A percentile compares a stretch with the other conserved stretches of the same genome.
These are phyloP conservation scores for Hyaena hyaena DNA, from an alignment of 2,113 vertebrate genomes.

Conservation along the genomic window DNA sequence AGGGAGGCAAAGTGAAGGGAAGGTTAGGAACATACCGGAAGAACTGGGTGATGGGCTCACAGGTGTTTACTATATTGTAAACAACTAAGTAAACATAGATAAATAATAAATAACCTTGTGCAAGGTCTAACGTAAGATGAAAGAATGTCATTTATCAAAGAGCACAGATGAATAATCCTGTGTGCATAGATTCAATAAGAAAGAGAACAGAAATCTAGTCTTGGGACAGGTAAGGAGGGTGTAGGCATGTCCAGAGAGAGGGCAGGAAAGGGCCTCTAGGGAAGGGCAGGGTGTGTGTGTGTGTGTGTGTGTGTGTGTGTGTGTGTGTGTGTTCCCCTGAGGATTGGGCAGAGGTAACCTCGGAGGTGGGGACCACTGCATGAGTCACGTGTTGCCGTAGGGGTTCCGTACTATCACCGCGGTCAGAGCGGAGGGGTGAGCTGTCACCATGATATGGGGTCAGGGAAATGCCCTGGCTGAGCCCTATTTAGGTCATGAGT, in stretches of 20 bases:
- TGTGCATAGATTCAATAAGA: not conserved
- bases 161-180: not conserved
- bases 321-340: not conserved
- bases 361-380: not conserved
- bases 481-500: not conserved
- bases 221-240: not conserved
- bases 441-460: not conserved
- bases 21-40: not conserved
- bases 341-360: not conserved
- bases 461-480: not conserved
- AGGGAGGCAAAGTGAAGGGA: not conserved
- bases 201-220: not conserved
- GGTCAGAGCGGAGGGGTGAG: not conserved
- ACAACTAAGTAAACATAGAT: not conserved
- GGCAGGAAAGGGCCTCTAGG: no score
- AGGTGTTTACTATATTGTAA: not conserved
- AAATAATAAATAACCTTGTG: not conserved
- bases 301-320: no score
- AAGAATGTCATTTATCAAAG: not conserved
- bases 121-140: not conserved
- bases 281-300: not conserved
- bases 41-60: not conserved
- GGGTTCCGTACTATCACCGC: not conserved
- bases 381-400: not conserved
- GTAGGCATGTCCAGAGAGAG: not conserved